A percentile compares a stretch with the other conserved stretches of the same genome.
Conservation (phyloP, 2,113 vertebrate species). For the Apteryx owenii region DNA sequence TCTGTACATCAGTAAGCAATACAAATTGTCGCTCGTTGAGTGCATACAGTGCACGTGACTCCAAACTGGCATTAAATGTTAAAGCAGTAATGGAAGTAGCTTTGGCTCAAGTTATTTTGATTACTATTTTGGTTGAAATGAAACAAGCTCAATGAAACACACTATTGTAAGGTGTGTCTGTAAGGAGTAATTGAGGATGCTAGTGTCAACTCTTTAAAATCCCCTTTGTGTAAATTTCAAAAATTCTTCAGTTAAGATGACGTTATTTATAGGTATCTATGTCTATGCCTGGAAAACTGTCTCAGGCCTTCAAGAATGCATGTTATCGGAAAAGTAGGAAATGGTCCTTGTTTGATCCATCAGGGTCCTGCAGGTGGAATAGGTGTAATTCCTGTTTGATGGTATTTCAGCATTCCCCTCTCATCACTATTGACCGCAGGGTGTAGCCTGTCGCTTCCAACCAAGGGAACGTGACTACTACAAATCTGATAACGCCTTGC, state of each 20-base stretch:
- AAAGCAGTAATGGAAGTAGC: neutral
- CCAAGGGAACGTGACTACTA: neutral
- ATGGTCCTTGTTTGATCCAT: slow-evolving; percentile 9
- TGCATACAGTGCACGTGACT: neutral
- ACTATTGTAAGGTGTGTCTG: neutral
- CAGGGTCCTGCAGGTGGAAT: slow-evolving; percentile 16
- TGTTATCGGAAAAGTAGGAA: slow-evolving; percentile 30
- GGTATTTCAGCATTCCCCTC: slow-evolving; percentile 3
- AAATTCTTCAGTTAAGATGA: slow-evolving; percentile 39
- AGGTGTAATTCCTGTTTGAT: slow-evolving; percentile 36
- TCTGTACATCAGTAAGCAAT: slow-evolving; percentile 10
- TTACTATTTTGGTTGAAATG: slow-evolving; percentile 11
- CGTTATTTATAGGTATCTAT: slow-evolving; percentile 55
- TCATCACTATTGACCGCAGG: neutral
- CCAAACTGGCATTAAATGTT: neutral
- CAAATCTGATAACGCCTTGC: neutral
- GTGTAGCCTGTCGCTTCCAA: slow-evolving; percentile 18
- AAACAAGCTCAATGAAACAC: neutral
- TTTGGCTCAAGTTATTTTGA: slow-evolving; percentile 23
- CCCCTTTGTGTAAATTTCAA: slow-evolving; percentile 46
- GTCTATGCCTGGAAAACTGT: slow-evolving; percentile 48
- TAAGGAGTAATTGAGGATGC: slow-evolving; percentile 34
- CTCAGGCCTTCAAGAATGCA: slow-evolving; percentile 33
- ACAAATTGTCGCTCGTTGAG: neutral
- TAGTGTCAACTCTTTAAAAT: neutral